These are phyloP conservation scores for Spea hammondii DNA, from an alignment of 2,797 vertebrate species.

Conservation along the genomic window DNA sequence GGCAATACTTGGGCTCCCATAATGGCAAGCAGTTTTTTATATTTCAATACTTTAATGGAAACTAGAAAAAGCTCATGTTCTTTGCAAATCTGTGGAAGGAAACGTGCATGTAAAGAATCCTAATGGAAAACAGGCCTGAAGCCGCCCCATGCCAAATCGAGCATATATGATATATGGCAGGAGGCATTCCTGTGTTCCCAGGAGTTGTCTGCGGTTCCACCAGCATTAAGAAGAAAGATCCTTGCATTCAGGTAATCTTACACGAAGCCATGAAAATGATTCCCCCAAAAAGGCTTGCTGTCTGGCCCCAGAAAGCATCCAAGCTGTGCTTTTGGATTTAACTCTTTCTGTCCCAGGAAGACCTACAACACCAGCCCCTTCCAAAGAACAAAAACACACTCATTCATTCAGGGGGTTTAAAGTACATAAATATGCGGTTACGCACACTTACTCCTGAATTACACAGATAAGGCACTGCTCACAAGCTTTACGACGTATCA, in stretches of 20 bases:
- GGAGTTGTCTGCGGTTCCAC: constrained; percentile 22
- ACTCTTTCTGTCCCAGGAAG: constrained; percentile 1
- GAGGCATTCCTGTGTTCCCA: background rate
- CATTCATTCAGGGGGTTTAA: too few relatives aligned
- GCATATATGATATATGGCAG: background rate
- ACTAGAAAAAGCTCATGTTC: background rate
- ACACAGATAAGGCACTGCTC: too few relatives aligned
- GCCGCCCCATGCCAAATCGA: background rate
- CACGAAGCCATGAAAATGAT: constrained; percentile 39
- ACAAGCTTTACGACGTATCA: too few relatives aligned
- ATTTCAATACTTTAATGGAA: background rate
- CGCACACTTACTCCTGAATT: too few relatives aligned
- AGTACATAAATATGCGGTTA: too few relatives aligned
- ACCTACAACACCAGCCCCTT: background rate
- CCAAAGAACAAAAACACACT: too few relatives aligned
- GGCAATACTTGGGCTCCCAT: background rate
- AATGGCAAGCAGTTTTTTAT: background rate
- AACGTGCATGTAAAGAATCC: constrained; percentile 3
- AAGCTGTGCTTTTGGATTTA: background rate
- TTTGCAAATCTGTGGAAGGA: background rate
- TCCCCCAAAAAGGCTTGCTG: constrained; percentile 43
- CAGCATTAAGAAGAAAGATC: constrained; percentile 25
- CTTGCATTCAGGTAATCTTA: constrained; percentile 36
- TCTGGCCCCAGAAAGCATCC: constrained; percentile 16
- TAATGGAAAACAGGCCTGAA: constrained; percentile 15